These are phyloP conservation scores for Erynnis tages DNA, from an alignment of 2,888 invertebrate species.

Conservation along the genomic window DNA sequence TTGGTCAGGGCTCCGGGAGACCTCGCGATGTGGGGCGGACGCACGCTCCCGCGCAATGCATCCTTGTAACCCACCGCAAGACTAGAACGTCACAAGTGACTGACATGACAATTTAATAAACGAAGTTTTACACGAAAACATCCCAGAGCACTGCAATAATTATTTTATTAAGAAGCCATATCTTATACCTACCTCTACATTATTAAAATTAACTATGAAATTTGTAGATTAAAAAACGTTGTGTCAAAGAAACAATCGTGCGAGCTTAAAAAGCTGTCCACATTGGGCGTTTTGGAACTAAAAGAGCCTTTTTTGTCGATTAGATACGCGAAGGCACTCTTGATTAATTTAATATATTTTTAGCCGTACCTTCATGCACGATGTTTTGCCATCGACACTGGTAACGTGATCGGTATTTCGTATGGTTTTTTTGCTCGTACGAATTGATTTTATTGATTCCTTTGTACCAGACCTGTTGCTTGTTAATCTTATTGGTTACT, in stretches of 20 bases:
- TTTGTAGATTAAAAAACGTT: too few species aligned
- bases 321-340: conserved; percentile 54
- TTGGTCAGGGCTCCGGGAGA: conserved; percentile 51
- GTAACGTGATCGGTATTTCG: conserved; percentile 40
- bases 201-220: too few species aligned
- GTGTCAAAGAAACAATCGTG: not conserved
- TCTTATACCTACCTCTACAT: too few species aligned
- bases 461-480: conserved; percentile 34
- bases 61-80: conserved; percentile 49
- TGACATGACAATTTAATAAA: conserved; percentile 31
- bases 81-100: not conserved
- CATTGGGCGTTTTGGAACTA: conserved; percentile 38
- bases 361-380: conserved; percentile 62
- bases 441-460: conserved; percentile 39
- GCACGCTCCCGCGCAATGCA: conserved; percentile 42
- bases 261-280: conserved; percentile 15
- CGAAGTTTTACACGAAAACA: too few species aligned
- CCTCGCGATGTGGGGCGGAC: conserved; percentile 45
- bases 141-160: too few species aligned
- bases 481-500: conserved; percentile 34
- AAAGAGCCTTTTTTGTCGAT: conserved; percentile 41
- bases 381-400: conserved; percentile 51
- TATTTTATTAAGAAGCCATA: too few species aligned
- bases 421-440: conserved; percentile 39
- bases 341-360: conserved; percentile 77